Base-by-base conservation (phyloP, 2,113 vertebrate species). In the Phyllostomus discolor region DNA sequence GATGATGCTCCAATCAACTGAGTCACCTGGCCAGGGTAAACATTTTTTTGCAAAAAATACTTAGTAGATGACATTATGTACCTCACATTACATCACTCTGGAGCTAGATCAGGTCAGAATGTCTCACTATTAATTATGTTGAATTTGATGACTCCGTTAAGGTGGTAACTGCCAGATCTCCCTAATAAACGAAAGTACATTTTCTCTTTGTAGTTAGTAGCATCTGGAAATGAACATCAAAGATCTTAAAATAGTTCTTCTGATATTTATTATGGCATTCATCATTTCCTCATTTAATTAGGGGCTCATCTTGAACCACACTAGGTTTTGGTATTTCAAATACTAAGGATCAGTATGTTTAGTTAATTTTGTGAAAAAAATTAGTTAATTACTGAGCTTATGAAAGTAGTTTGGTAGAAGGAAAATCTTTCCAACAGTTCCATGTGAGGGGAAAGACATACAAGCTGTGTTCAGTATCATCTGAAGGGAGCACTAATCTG, bases 271-370 rank as follows among this genome's bases (percentile, higher is more conserved):
- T 83, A 35, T n/a, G 79, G 31, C 79, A 67, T 88, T 95, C 75
- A 94, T 52, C 75, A 96, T 95, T 92, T 95, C 26, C 48, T 95
- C 20, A 90, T 43, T 96, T 90, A 94, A 54, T 85, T 90, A 91
- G 48, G 66, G 80, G 38, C 33, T 87, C 75, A 72, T 84, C 48
- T 57, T 90, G 35, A 75, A 92, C 48, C 50, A 88, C 72, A 66
- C 20, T 90, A 80, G 81, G 78, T 95, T 94, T 80, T 86, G 19
- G 41, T 82, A 87, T 92, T 95, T 92, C 64, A 92, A 95, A 73
- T 82, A 88, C 80, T 85, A 72, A 73, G 0, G n/a, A 72, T 86
- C 73, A 80, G 57, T 59, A 73, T 87, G 66, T 87, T 57, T 93
- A 84, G 52, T 62, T 87, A 59, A 59, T 88, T 87, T 94, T 31